Conservation (phyloP, 2,113 vertebrate genomes). For the Cephalophus harveyi region DNA sequence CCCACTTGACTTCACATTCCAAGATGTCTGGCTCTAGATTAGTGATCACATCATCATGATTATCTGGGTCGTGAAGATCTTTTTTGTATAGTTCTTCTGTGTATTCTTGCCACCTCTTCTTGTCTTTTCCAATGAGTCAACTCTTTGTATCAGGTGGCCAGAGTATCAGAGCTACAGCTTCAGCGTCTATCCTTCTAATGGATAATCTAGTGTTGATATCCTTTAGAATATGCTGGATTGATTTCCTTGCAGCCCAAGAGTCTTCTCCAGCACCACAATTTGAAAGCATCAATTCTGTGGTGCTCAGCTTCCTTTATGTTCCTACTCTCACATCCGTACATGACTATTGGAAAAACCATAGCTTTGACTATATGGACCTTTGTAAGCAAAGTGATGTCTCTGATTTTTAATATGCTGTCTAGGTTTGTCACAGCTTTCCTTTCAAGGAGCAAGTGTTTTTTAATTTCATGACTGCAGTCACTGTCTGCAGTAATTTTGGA, state of each 20-base stretch:
- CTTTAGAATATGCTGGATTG: background rate
- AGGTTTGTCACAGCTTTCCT: background rate
- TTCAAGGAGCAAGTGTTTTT: background rate
- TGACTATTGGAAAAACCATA: background rate
- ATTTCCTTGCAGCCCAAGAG: background rate
- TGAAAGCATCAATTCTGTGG: background rate
- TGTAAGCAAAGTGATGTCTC: background rate
- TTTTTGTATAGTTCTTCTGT: too few species aligned
- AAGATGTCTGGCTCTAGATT: too few species aligned
- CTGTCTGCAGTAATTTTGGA: background rate
- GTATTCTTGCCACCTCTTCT: too few species aligned
- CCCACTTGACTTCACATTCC: too few species aligned
- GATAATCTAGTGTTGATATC: background rate
- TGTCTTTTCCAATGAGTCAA: background rate
- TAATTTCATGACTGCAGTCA: background rate
- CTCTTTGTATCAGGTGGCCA: background rate
- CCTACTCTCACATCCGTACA: rapidly evolving
- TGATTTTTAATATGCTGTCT: background rate
- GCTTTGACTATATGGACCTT: background rate
- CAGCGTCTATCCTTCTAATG: background rate
- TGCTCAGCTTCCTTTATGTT: background rate
- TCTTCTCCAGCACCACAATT: background rate
- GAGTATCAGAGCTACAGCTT: background rate
- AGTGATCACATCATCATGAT: too few species aligned
- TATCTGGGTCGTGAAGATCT: too few species aligned